phyloP scores from a whole-genome alignment of 2,113 vertebrate species.

The Ammodytes dubius region DNA sequence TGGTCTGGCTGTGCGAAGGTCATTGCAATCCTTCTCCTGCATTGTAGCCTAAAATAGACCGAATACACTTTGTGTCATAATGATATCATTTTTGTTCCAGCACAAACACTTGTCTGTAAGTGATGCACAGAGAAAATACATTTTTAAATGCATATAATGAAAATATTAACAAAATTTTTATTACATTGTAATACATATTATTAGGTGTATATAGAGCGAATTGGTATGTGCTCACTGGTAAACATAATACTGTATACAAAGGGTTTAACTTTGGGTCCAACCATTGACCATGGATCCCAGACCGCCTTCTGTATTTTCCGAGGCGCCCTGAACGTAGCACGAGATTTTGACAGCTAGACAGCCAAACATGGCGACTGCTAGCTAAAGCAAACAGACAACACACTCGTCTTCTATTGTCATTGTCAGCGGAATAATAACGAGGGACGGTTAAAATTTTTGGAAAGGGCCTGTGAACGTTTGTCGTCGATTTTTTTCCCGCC shows the following conservation, averaged over 20 bases:
- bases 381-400: slow-evolving; percentile 15
- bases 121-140: no score
- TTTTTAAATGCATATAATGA: background rate
- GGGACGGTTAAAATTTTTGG: background rate
- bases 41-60: background rate
- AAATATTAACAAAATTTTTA: background rate
- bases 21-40: background rate
- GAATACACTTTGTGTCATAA: background rate
- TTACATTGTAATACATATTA: background rate
- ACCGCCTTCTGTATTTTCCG: background rate
- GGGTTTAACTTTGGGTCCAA: background rate
- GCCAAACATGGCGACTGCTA: slow-evolving; percentile 80
- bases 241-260: no score
- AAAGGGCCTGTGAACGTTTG: background rate
- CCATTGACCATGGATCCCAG: background rate
- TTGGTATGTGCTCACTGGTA: background rate
- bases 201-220: background rate
- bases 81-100: background rate
- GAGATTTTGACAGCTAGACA: slow-evolving; percentile 66
- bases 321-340: slow-evolving; percentile 56
- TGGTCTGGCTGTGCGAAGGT: background rate
- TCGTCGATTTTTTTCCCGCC: no score
- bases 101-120: background rate
- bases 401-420: slow-evolving; percentile 3
- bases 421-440: slow-evolving; percentile 39